Evolutionary conservation across 2,113 vertebrate genomes (phyloP).

Genomic region (Ammodytes marinus): DNA sequence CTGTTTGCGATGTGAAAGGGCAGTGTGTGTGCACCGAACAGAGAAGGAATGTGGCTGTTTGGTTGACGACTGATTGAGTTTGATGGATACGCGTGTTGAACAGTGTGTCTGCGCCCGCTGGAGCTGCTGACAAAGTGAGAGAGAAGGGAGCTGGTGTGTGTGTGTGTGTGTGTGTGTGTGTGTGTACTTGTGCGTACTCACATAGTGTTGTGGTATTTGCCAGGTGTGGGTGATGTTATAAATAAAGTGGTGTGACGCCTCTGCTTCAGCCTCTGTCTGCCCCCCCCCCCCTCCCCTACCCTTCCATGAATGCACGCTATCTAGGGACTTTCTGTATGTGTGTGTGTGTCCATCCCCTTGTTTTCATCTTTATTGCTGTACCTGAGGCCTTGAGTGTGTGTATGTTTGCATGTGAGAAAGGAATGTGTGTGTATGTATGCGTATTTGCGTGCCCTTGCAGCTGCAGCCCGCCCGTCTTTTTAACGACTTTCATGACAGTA

Average conservation of each 20-base stretch:
- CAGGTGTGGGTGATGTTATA: constrained; percentile 76
- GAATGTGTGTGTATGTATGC: neutral
- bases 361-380: constrained; percentile 22
- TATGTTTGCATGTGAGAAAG: constrained; percentile 6
- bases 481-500: constrained; percentile 37
- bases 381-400: constrained; percentile 19
- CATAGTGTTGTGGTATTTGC: constrained; percentile 82
- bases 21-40: constrained; percentile 36
- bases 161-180: no score
- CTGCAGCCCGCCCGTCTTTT: constrained; percentile 5
- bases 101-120: constrained; percentile 31
- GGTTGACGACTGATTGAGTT: constrained; percentile 25
- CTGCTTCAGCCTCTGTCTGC: constrained; percentile 42
- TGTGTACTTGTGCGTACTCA: constrained; percentile 56
- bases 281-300: neutral
- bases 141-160: constrained; percentile 1
- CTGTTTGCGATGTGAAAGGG: constrained; percentile 15
- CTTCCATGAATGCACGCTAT: neutral
- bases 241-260: constrained; percentile 63
- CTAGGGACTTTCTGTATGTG: neutral
- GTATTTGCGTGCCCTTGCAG: constrained; percentile 8
- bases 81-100: constrained; percentile 32
- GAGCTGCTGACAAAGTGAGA: constrained; percentile 44
- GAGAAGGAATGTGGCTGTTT: constrained; percentile 24
- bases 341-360: constrained; percentile 13